phyloP scores from a whole-genome alignment of 1,140 invertebrate species.

The Bathynomus jamesi region DNA sequence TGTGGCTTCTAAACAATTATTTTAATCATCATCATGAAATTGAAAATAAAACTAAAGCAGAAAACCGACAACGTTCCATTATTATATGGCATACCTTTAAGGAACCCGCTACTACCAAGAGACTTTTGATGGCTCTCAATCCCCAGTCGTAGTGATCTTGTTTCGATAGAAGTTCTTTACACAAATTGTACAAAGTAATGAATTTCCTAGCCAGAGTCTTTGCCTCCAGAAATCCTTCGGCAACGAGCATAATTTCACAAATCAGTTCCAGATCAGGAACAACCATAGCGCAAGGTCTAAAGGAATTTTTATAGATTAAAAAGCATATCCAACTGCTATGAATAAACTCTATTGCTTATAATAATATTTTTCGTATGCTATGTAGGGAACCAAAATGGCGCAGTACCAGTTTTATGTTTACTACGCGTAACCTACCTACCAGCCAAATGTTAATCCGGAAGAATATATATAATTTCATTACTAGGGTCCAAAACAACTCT shows the following conservation, averaged over 20 bases:
- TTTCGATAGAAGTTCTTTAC: conserved; percentile 88
- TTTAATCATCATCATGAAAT: background rate
- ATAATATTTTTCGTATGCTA: too few relatives aligned
- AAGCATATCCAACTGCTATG: too few relatives aligned
- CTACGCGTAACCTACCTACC: too few relatives aligned
- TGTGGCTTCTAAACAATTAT: too few relatives aligned
- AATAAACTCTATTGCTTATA: too few relatives aligned
- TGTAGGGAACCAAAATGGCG: too few relatives aligned
- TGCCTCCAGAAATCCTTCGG: conserved; percentile 93
- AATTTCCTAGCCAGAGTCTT: conserved; percentile 87
- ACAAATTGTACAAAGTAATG: conserved; percentile 89
- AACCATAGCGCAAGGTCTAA: conserved; percentile 90
- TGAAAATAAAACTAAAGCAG: background rate
- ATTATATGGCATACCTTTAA: conserved; percentile 73
- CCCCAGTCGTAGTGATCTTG: conserved; percentile 99
- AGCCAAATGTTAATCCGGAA: too few relatives aligned
- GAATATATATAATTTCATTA: too few relatives aligned
- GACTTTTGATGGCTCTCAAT: conserved; percentile 88
- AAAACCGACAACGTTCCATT: too few relatives aligned
- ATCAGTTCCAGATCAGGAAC: conserved; percentile 96
- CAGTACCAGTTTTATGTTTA: too few relatives aligned
- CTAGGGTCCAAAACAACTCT: too few relatives aligned
- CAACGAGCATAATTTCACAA: conserved; percentile 97
- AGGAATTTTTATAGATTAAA: too few relatives aligned
- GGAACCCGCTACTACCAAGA: conserved; percentile 89